A percentile compares a stretch with the other conserved stretches of the same genome.
phyloP scores from a whole-genome alignment of 2,888 invertebrate species.

The Cephus pygmeus region DNA sequence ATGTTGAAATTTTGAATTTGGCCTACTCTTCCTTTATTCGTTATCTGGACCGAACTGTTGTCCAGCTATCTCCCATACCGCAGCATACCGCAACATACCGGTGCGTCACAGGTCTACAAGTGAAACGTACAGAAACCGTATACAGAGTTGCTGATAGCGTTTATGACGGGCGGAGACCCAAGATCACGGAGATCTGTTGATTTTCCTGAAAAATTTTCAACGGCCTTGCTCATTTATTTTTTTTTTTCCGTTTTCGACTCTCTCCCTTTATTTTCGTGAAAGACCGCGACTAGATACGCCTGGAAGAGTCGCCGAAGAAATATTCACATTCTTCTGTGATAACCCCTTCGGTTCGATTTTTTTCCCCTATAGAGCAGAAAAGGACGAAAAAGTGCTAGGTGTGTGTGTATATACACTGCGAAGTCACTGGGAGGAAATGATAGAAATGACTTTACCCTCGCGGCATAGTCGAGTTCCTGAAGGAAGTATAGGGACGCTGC shows the following conservation, averaged over 20 bases:
- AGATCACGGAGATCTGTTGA: constrained; percentile 5
- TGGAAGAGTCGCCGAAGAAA: constrained; percentile 3
- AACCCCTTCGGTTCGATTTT: not conserved
- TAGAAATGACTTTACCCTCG: constrained; percentile 27
- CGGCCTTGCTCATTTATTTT: not conserved
- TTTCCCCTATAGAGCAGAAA: not conserved
- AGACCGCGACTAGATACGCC: too few species aligned
- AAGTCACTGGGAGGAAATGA: constrained; percentile 18
- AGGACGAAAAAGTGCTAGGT: not conserved
- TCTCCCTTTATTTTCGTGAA: not conserved
- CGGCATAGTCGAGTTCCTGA: not conserved
- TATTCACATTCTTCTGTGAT: not conserved
- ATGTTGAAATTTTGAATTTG: too few species aligned
- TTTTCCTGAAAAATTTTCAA: constrained; percentile 2
- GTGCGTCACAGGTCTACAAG: too few species aligned
- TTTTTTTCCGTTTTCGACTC: not conserved
- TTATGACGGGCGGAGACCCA: not conserved
- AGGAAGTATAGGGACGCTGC: constrained; percentile 6
- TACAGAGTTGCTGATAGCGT: too few species aligned
- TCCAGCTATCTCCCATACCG: too few species aligned
- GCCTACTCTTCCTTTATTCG: too few species aligned
- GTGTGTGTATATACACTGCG: not conserved
- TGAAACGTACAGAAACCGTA: too few species aligned
- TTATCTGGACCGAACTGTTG: too few species aligned
- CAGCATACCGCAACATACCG: too few species aligned